A percentile compares a stretch with the other conserved stretches of the same genome.
Evolutionary conservation across 1,140 invertebrate species (phyloP).

Genomic region (Aphaenogaster floridana): DNA sequence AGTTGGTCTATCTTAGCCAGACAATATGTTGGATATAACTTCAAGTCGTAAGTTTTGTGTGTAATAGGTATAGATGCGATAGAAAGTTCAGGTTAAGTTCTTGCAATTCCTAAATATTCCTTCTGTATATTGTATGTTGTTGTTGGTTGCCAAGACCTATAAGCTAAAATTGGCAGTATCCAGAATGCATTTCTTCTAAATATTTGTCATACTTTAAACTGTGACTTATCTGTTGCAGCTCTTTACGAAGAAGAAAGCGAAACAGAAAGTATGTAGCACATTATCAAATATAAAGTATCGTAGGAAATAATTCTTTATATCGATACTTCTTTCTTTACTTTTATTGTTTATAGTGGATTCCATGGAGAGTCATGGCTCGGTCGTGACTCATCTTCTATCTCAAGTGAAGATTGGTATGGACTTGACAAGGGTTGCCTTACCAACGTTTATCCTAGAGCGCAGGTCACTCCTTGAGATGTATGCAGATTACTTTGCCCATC

Average conservation of each 20-base stretch:
- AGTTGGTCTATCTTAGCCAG: slow-evolving; percentile 71
- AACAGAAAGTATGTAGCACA: slow-evolving; percentile 89
- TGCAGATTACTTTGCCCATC: slow-evolving; percentile 99
- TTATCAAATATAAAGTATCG: neutral
- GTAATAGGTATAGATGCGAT: neutral
- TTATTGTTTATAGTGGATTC: slow-evolving; percentile 88
- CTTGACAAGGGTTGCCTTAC: slow-evolving; percentile 98
- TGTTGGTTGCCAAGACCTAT: neutral
- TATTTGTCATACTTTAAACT: neutral
- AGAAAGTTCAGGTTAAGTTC: slow-evolving; percentile 44
- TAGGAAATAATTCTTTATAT: slow-evolving; percentile 13
- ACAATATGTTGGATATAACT: slow-evolving; percentile 78
- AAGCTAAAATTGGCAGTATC: neutral
- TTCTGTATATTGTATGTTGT: neutral
- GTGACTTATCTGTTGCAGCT: slow-evolving; percentile 87
- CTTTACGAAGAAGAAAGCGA: slow-evolving; percentile 96
- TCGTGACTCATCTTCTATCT: slow-evolving; percentile 97
- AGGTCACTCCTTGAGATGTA: slow-evolving; percentile 99
- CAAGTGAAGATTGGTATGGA: slow-evolving; percentile 99
- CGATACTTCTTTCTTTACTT: slow-evolving; percentile 50
- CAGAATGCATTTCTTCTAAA: slow-evolving; percentile 3
- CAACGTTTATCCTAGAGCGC: slow-evolving; percentile 98
- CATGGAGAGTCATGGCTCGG: slow-evolving; percentile 97
- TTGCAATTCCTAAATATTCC: neutral
- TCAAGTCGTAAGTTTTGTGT: slow-evolving; percentile 79